Percentiles rank a stretch among this genome's conserved stretches.
Evolutionary conservation across 2,888 invertebrate genomes (phyloP).

Genomic region (Lacanobia wlatinum): DNA sequence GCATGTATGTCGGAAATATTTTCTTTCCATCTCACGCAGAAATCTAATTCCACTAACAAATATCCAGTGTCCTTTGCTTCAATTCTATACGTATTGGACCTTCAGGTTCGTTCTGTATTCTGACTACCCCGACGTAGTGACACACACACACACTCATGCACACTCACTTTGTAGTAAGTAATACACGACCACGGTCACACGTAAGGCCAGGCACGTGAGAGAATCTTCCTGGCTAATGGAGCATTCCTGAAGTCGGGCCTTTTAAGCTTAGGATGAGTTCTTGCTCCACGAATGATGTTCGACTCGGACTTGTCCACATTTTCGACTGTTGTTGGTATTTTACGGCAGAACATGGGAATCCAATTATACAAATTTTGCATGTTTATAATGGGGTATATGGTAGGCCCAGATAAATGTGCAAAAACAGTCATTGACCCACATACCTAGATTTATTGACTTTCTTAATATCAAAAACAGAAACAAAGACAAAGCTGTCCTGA

Average conservation of each 20-base stretch:
- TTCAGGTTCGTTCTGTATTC: slow-evolving; percentile 34
- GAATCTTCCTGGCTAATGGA: slow-evolving; percentile 43
- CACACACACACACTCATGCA: slow-evolving; percentile 14
- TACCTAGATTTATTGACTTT: too few species aligned
- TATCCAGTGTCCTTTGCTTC: too few species aligned
- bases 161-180: slow-evolving; percentile 20
- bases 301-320: slow-evolving; percentile 14
- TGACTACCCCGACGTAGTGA: slow-evolving; percentile 73
- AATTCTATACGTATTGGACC: background rate
- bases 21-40: background rate
- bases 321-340: slow-evolving; percentile 24
- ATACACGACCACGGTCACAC: slow-evolving; percentile 43
- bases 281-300: slow-evolving; percentile 2
- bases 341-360: slow-evolving; percentile 4
- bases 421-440: too few species aligned
- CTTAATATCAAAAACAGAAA: too few species aligned
- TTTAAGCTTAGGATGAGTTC: slow-evolving; percentile 18
- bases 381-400: background rate
- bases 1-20: background rate
- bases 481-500: too few species aligned
- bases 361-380: slow-evolving; percentile 5
- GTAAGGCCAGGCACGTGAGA: slow-evolving; percentile 33
- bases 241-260: slow-evolving; percentile 23
- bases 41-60: background rate
- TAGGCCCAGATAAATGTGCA: too few species aligned